Evolutionary conservation across 2,113 vertebrate species (phyloP), one percentile per base, ranked within the genome.

Genomic region (Axis porcinus): DNA sequence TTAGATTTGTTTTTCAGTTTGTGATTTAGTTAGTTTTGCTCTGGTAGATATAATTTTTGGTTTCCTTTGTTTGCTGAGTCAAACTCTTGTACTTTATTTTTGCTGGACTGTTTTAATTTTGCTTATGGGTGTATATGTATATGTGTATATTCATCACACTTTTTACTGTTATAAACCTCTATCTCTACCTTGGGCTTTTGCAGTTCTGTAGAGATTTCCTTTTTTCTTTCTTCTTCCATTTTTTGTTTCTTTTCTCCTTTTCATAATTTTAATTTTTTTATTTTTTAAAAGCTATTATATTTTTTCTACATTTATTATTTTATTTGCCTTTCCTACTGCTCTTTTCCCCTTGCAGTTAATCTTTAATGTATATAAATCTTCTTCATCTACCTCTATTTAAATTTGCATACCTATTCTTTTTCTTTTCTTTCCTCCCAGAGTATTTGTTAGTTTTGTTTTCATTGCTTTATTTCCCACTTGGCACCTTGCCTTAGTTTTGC

Each of bases 181-280:
- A 1, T n/a, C 33, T 67, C 16, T n/a, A 19, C 0, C 0, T n/a
- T 19, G 33, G 62, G 33, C 62, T 10, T 67, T n/a, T 67, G 33
- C 33, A 67, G 7, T n/a, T n/a, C 62, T n/a, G 33, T n/a, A 8
- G 62, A 67, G 62, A n/a, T n/a, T 67, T 67, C 33, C 33, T n/a
- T 10, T 67, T 19, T 19, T 67, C 16, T n/a, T 67, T 67, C 30
- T 64, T n/a, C 16, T 16, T 67, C 62, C 33, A n/a, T 33, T 64
- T 64, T 64, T 64, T 67, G 33, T 2, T 16, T 27, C 57, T 60
- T 60, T 60, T 9, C 33, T 67, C 8, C n/a, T 67, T 67, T n/a
- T 67, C n/a, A 10, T n/a, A 36, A 36, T 67, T 30, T 67, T 67
- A 67, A 67, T n/a, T 67, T 64, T 67, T 67, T 36, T n/a, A 67